Evolutionary conservation across 2,888 invertebrate species (phyloP).

Genomic region (Diarsia mendica): DNA sequence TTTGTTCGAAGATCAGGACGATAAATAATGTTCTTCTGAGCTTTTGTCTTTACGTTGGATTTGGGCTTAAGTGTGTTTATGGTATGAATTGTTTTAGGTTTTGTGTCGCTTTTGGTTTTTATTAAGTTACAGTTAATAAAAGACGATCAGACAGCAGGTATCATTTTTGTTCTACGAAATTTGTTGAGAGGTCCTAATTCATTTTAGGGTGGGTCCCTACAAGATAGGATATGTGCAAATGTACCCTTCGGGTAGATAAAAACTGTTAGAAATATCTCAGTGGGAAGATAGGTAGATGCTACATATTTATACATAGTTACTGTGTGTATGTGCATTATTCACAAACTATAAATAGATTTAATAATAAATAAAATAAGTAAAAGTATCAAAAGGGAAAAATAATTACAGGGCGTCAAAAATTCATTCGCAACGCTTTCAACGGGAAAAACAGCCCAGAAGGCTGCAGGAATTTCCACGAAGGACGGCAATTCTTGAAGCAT

Average conservation of each 20-base stretch:
- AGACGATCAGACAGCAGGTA: neutral
- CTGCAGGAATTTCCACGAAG: neutral
- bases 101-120: neutral
- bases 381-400: neutral
- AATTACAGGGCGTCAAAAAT: neutral
- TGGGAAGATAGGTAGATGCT: neutral
- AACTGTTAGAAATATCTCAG: too few species aligned
- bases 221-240: neutral
- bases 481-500: neutral
- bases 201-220: neutral
- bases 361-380: neutral
- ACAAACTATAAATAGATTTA: neutral
- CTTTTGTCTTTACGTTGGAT: slow-evolving; percentile 23
- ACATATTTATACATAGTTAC: neutral
- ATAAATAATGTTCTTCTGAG: slow-evolving; percentile 37
- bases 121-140: neutral
- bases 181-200: neutral
- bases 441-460: neutral
- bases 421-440: neutral
- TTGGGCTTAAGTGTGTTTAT: slow-evolving; percentile 21
- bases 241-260: neutral
- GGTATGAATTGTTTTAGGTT: neutral
- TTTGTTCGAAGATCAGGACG: slow-evolving; percentile 29
- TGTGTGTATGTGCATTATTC: too few species aligned
- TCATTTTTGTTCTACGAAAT: neutral